Base-by-base conservation (phyloP, 2,888 invertebrate genomes). In the Reticulitermes lucifugus region DNA sequence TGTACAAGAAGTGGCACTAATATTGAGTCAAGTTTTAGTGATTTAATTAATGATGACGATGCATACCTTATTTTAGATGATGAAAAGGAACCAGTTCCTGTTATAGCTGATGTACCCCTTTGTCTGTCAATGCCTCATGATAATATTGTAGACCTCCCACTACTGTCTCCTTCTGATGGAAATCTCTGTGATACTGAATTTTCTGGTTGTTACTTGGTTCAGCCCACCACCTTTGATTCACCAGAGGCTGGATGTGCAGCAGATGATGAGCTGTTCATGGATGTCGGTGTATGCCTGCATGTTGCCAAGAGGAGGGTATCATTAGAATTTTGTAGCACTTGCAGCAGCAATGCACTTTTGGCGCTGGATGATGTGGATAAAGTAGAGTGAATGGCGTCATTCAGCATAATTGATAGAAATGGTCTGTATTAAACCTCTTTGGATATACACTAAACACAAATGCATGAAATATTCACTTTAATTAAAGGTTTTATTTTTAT, bases 281-380 rank as follows among this genome's bases (percentile, higher is more conserved):
- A 91, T 88, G 90, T 91, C 81, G 93, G 93, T 25, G 91, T 94
- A 29, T 94, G 94, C 88, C 89, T 94, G 22, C 93, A 94, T 88
- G 91, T 93, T 25, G 92, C 93, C 86, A 92, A 92, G 71, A 92
- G 92, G 79, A 91, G 91, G 88, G 91, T 94, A 60, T 93, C 94
- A 0, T 88, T 93, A 86, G 93, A 93, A 88, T 93, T 92, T 88
- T 94, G 94, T 89, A 90, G 92, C 2, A 90, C 90, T 55, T 94
- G 93, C 88, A 92, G 92, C 88, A 91, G 91, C 85, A 93, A 92
- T 87, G 91, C 92, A 35, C 79, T 60, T 10, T 29, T 22, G 6
- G 55, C 80, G 0, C 85, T 83, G 85, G 84, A 43, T 35, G 71
- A 35, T n/a, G 29, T 5, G n/a, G 25, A 82, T 60, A 41, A n/a